Evolutionary conservation across 1,140 invertebrate species (phyloP).

Genomic region (Diorhabda sublineata): DNA sequence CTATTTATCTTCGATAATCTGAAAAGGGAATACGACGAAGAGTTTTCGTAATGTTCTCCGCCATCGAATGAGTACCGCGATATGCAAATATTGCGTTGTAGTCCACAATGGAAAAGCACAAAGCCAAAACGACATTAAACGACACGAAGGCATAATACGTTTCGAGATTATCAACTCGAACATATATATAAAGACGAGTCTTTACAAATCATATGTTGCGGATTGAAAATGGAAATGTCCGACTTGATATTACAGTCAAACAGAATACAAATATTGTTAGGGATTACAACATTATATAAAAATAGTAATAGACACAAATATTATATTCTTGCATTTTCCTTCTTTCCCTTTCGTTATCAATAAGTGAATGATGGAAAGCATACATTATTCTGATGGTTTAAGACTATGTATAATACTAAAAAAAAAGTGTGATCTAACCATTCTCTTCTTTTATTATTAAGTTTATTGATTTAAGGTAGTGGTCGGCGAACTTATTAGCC

Average conservation of each 20-base stretch:
- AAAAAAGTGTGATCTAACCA: no score
- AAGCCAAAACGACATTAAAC: constrained; percentile 20
- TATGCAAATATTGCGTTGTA: constrained; percentile 17
- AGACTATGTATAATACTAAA: no score
- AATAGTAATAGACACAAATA: no score
- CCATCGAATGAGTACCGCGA: neutral
- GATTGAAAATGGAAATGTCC: constrained; percentile 17
- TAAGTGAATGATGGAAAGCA: no score
- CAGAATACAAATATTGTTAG: no score
- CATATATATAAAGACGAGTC: constrained; percentile 16
- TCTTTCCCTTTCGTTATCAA: no score
- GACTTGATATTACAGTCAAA: neutral
- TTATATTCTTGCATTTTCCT: no score
- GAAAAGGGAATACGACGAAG: neutral
- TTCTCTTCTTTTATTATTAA: no score
- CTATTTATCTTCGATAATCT: constrained; percentile 12
- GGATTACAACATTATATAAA: no score
- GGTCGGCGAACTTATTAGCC: no score
- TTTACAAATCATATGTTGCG: constrained; percentile 18
- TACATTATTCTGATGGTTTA: no score
- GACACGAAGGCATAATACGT: constrained; percentile 20
- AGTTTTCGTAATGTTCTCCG: constrained; percentile 10
- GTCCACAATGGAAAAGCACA: constrained; percentile 18
- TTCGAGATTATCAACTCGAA: constrained; percentile 16
- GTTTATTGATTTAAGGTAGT: no score